These are phyloP conservation scores for Scolopax bukidnonensis DNA, from an alignment of 2,797 vertebrate genomes.

Conservation along the genomic window DNA sequence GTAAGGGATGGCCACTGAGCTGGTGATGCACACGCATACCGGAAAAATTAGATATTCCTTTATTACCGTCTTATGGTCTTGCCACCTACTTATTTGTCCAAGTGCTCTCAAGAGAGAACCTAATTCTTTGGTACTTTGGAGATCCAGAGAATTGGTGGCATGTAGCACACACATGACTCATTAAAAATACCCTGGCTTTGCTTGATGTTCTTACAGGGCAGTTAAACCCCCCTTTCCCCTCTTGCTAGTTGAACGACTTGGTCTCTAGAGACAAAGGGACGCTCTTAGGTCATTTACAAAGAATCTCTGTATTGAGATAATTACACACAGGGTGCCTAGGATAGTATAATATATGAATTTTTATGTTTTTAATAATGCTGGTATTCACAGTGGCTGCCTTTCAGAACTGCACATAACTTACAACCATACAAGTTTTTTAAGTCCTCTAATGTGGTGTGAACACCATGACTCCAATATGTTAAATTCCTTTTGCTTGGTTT, in stretches of 20 bases:
- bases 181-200: neutral
- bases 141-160: neutral
- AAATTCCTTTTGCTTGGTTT: neutral
- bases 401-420: neutral
- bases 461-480: neutral
- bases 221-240: neutral
- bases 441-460: neutral
- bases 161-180: neutral
- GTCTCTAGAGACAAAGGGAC: neutral
- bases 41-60: constrained; percentile 13
- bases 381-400: neutral
- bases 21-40: neutral
- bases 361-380: neutral
- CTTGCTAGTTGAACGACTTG: neutral
- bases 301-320: neutral
- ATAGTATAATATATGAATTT: neutral
- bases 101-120: neutral
- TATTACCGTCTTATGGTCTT: neutral
- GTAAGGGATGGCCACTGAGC: neutral
- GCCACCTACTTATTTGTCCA: constrained; percentile 30
- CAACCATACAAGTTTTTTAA: neutral
- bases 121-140: constrained; percentile 3
- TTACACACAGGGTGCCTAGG: neutral
- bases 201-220: neutral
- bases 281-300: neutral